Percentiles rank a stretch among this genome's conserved stretches.
These are phyloP conservation scores for Rhinichthys osculus DNA, from an alignment of 2,797 vertebrate genomes.

Conservation along the genomic window DNA sequence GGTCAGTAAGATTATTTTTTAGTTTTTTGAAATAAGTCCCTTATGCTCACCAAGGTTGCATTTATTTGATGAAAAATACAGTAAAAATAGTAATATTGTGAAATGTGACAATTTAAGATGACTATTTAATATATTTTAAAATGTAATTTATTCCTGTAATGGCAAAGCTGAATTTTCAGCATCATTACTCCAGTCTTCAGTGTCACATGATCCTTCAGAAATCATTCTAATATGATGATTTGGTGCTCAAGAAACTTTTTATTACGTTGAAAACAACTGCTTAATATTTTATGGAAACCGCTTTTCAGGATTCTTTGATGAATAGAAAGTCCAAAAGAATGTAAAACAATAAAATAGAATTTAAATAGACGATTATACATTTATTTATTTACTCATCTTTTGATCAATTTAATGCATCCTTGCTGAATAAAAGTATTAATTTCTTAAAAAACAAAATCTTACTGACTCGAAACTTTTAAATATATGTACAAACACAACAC, in stretches of 20 bases:
- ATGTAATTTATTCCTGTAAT: not conserved
- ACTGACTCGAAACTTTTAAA: not conserved
- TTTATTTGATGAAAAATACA: not conserved
- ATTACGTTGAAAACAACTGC: not conserved
- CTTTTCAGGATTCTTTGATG: not conserved
- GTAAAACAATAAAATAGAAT: not conserved
- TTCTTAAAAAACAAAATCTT: not conserved
- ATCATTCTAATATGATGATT: not conserved
- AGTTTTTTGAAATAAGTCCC: not conserved
- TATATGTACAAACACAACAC: not conserved
- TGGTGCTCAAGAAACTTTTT: not conserved
- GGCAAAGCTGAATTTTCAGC: not conserved
- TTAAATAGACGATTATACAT: not conserved
- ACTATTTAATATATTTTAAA: not conserved
- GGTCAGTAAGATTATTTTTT: not conserved
- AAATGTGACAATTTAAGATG: not conserved
- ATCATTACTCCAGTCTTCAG: not conserved
- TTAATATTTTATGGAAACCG: not conserved
- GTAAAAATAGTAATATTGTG: not conserved
- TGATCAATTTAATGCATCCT: not conserved
- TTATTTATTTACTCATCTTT: not conserved
- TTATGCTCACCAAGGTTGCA: not conserved
- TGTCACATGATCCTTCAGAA: not conserved
- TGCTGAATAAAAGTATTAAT: not conserved
- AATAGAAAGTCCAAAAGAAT: not conserved